Conservation (phyloP, 2,797 vertebrate genomes). For the Anas acuta region DNA sequence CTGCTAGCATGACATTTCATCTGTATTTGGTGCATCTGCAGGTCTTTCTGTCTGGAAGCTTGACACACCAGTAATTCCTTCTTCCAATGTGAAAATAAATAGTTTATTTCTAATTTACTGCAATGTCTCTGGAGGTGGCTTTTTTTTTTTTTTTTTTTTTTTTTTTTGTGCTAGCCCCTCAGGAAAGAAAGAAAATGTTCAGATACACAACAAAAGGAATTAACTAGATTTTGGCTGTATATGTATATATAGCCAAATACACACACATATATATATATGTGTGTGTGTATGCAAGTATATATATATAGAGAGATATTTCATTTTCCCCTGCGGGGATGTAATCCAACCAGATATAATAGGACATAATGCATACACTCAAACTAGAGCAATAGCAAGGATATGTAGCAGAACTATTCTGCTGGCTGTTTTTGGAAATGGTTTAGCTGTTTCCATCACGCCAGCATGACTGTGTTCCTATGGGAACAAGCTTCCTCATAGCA, state of each 20-base stretch:
- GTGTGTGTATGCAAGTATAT: accelerated
- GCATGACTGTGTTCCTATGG: conserved; percentile 41
- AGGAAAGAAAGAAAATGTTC: neutral
- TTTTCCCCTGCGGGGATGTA: neutral
- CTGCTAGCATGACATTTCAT: neutral
- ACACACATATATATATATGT: neutral
- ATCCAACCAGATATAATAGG: neutral
- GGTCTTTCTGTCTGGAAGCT: neutral
- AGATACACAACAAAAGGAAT: neutral
- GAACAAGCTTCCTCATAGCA: conserved; percentile 29
- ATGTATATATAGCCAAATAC: no score
- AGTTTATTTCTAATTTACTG: neutral
- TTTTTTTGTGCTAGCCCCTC: neutral
- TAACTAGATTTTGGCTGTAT: neutral
- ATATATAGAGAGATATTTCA: neutral
- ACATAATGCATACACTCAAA: neutral
- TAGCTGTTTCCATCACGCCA: neutral
- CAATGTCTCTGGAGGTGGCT: neutral
- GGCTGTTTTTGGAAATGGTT: conserved; percentile 11
- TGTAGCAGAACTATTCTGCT: conserved; percentile 3
- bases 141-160: neutral
- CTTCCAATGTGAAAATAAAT: neutral
- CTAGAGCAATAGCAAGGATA: neutral
- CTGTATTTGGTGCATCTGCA: neutral
- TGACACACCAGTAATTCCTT: neutral